Evolutionary conservation across 2,113 vertebrate genomes (phyloP).

Genomic region (Copsychus sechellarum): DNA sequence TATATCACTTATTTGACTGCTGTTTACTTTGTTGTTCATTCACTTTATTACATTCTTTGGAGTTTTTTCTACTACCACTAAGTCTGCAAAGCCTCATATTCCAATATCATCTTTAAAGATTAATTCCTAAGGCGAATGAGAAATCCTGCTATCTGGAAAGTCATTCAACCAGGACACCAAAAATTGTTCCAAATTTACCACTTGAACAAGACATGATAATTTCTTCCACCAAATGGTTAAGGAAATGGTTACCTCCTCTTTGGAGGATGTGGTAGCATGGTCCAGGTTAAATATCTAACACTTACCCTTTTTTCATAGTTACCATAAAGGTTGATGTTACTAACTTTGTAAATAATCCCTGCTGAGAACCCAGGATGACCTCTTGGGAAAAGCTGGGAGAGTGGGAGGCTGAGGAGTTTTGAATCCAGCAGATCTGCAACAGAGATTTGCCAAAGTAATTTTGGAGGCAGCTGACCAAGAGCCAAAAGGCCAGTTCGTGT

Average conservation of each 20-base stretch:
- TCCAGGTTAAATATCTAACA: background rate
- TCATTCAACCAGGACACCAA: background rate
- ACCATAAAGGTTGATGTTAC: background rate
- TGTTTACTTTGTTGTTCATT: slow-evolving; percentile 14
- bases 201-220: background rate
- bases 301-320: background rate
- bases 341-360: background rate
- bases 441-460: background rate
- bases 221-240: background rate
- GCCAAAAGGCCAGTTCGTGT: background rate
- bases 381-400: background rate
- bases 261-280: background rate
- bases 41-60: background rate
- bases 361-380: background rate
- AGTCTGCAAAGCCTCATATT: background rate
- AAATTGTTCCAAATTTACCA: background rate
- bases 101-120: background rate
- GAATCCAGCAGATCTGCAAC: background rate
- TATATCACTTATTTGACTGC: slow-evolving; percentile 25
- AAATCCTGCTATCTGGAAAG: background rate
- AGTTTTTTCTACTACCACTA: background rate
- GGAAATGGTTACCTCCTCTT: background rate
- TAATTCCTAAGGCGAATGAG: background rate
- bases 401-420: background rate
- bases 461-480: background rate